Evolutionary conservation across 2,113 vertebrate genomes (phyloP), one percentile per base, ranked within the genome.

Genomic region (Istiophorus platypterus): DNA sequence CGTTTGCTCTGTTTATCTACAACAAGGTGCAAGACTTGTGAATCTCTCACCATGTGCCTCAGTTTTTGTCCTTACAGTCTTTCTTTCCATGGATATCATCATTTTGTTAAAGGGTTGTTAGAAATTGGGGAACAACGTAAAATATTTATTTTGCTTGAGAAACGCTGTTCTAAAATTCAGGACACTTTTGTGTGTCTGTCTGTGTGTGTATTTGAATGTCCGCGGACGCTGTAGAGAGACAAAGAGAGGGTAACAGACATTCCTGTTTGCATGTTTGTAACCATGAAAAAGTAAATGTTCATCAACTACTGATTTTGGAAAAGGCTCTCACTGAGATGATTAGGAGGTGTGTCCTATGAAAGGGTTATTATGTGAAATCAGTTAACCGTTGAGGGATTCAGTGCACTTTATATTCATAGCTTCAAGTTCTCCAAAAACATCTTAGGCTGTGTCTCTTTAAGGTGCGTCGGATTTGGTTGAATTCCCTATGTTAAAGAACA

Each of bases 241-340:
- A 75, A 20, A 51, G 45, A 61, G 45, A 63, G 57, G 57, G 24
- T 41, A 56, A 49, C 29, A 68, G 54, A 27, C 57, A 81, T 83
- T 76, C 82, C 22, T 85, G 67, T 86, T 57, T 67, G 56, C 49
- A 54, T 87, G 74, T 73, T 41, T 72, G 74, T 81, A 82, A 81
- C 27, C 70, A 80, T 75, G 73, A 88, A 78, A 82, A 82, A 86
- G 80, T 81, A 82, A 83, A 92, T 90, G 73, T 89, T 92, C 82
- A 84, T 87, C 89, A 85, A 91, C 69, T 93, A 93, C 92, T 94
- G 91, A 95, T 95, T 95, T 93, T 88, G 83, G 87, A 93, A 92
- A 92, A 91, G 85, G 83, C 86, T 86, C 75, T 90, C 74, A 69
- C 78, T 85, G 87, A 70, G 81, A 91, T 89, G 85, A 91, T 89